phyloP scores from a whole-genome alignment of 2,113 vertebrate genomes.

The Poeciliopsis retropinna region DNA sequence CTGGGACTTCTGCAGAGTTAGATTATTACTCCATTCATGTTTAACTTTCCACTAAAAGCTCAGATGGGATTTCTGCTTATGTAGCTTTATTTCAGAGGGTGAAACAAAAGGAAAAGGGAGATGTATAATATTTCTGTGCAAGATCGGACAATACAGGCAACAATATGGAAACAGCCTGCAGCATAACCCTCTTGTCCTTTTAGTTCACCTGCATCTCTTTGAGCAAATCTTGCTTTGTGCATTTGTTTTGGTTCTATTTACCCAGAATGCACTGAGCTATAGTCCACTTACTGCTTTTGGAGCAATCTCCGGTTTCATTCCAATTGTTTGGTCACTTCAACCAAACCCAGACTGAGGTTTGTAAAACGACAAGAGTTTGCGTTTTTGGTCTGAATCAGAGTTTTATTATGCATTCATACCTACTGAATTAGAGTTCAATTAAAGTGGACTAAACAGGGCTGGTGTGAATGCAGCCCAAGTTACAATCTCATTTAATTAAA shows the following conservation, averaged over 20 bases:
- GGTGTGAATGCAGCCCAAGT: background rate
- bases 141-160: background rate
- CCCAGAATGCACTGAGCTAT: no score
- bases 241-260: no score
- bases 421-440: no score
- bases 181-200: background rate
- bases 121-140: background rate
- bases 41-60: slow-evolving; percentile 13
- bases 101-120: background rate
- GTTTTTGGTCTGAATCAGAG: no score
- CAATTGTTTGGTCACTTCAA: no score
- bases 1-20: slow-evolving; percentile 18
- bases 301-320: no score
- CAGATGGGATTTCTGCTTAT: slow-evolving; percentile 7
- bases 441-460: no score
- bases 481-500: background rate
- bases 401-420: no score
- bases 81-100: slow-evolving; percentile 22
- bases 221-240: background rate
- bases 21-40: slow-evolving; percentile 11
- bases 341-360: no score
- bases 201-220: background rate
- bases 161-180: no score
- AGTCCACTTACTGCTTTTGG: no score
- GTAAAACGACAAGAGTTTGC: no score